phyloP scores from a whole-genome alignment of 2,888 invertebrate genomes.

The Bellardia pandia region DNA sequence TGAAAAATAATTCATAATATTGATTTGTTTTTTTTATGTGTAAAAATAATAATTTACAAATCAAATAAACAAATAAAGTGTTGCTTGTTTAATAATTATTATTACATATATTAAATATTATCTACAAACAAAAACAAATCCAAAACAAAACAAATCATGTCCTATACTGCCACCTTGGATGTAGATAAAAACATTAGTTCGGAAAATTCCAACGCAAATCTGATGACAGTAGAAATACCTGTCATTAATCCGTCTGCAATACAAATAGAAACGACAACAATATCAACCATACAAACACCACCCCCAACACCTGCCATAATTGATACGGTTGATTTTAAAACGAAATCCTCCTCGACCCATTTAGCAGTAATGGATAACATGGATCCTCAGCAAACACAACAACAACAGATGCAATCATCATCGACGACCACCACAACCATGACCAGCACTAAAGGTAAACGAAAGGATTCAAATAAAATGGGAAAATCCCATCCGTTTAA shows the following conservation, averaged over 20 bases:
- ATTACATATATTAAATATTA: too few species aligned
- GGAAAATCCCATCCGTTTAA: background rate
- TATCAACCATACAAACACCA: conserved; percentile 26
- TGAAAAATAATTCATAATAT: background rate
- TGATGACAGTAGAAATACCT: conserved; percentile 70
- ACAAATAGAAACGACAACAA: conserved; percentile 54
- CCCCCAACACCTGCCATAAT: conserved; percentile 42
- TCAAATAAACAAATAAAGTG: background rate
- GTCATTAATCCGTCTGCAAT: conserved; percentile 53
- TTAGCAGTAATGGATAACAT: conserved; percentile 43
- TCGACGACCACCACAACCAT: conserved; percentile 63
- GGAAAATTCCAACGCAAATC: conserved; percentile 70
- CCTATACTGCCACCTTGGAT: conserved; percentile 71
- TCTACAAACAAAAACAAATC: conserved; percentile 7
- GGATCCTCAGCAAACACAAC: conserved; percentile 32
- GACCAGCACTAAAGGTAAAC: conserved; percentile 65
- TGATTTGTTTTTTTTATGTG: background rate
- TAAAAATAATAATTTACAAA: background rate
- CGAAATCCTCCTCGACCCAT: conserved; percentile 30
- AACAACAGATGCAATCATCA: conserved; percentile 61
- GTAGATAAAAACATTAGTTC: conserved; percentile 73
- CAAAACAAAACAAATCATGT: conserved; percentile 63
- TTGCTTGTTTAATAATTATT: background rate
- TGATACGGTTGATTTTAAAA: conserved; percentile 61
- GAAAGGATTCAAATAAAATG: background rate